Evolutionary conservation across 2,888 invertebrate species (phyloP), one percentile per base, ranked within the genome.

Genomic region (Amphipoea oculea): DNA sequence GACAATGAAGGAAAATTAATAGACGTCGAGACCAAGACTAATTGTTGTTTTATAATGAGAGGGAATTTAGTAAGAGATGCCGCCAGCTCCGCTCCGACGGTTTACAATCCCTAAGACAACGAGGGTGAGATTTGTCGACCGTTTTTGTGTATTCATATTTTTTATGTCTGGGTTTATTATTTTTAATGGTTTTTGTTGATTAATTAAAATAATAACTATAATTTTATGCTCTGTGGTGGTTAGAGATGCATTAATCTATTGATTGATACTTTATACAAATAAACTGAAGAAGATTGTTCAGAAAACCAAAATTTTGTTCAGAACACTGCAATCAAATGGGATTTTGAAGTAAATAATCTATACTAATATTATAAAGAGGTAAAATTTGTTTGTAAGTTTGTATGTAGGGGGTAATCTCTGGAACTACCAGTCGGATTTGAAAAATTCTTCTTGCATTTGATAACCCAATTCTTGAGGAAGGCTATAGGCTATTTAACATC

Each of bases 1-100:
- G 92, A 95, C 95, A 96, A 96, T 94, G 92, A 92, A 78, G 79
- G 83, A 88, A 92, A 94, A 95, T 96, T 95, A 96, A 96, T 96
- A 92, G 96, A 94, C 94, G 95, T 95, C 95, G 93, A 89, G 92
- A 88, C 91, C 96, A 95, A 93, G 91, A 92, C 93, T 95, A 94
- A 95, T 96, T 96, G 95, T 94, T 91, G 90, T 90, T 81, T 86
- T 88, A 94, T 94, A 95, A 95, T 94, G 88, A 93, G 80, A 77
- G 79, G 42, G 86, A 90, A 92, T 90, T 90, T 86, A 85, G 88
- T 87, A 84, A 79, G 84, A 75, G 71, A 76, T 74, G 75, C 54
- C 54, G 54, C 82, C 78, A 81, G 73, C 57, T 57, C n/a, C 70
- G 77, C 73, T 72, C 72, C 70, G 68, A 76, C 68, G 81, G 84